Conservation (phyloP, 1,140 invertebrate genomes). For the Drosophila saltans region DNA sequence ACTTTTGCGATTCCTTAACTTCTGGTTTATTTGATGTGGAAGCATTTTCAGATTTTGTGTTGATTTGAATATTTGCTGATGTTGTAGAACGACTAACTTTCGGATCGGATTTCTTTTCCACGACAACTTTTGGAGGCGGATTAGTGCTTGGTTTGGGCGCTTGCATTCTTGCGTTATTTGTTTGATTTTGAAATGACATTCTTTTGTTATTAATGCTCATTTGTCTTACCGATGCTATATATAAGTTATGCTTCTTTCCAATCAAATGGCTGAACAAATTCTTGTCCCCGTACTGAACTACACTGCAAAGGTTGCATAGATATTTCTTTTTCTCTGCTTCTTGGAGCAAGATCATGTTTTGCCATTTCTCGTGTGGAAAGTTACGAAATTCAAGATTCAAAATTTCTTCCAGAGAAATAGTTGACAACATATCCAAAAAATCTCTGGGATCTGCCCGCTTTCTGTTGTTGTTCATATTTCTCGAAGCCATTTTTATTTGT, state of each 20-base stretch:
- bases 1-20: no score
- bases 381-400: conserved; percentile 39
- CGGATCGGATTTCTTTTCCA: neutral
- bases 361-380: conserved; percentile 34
- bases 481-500: conserved; percentile 37
- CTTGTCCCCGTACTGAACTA: conserved; percentile 56
- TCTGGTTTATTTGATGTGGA: no score
- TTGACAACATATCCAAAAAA: conserved; percentile 52
- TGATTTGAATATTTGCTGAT: neutral
- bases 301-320: conserved; percentile 54
- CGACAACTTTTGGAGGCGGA: neutral
- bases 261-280: conserved; percentile 61
- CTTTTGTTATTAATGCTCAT: conserved; percentile 14
- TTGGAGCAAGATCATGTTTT: conserved; percentile 30
- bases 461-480: conserved; percentile 22
- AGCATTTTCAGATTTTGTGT: neutral
- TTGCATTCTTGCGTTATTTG: neutral
- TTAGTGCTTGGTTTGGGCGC: neutral
- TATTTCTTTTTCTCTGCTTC: conserved; percentile 34
- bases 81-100: neutral
- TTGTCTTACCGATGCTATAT: conserved; percentile 35
- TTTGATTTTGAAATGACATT: conserved; percentile 19
- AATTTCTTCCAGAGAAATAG: conserved; percentile 51
- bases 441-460: neutral
- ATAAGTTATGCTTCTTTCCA: conserved; percentile 62